Base-by-base conservation (phyloP, 1,140 invertebrate species). In the Ylistrum balloti region DNA sequence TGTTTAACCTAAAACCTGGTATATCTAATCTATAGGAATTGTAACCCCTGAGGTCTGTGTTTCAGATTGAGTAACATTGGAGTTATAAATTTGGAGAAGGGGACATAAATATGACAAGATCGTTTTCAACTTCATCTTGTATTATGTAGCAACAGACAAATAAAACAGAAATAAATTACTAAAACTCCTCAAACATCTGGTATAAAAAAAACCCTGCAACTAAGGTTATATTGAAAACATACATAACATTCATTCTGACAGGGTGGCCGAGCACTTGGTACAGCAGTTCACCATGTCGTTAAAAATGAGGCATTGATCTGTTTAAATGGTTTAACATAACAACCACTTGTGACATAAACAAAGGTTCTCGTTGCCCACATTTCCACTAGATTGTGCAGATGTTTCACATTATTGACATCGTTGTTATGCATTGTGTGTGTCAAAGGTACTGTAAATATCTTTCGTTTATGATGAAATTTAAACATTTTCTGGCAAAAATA, bases 321-420 rank as follows among this genome's bases (percentile, higher is more conserved):
- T 74, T 74, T 74, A 74, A n/a, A n/a, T 28, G n/a, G 56, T 74
- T 74, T 7, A 74, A 74, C 56, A 74, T n/a, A 74, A n/a, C 56
- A n/a, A 74, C 56, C 56, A 74, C 56, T 74, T 74, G 56, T 74
- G n/a, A 74, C 56, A 74, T 74, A 74, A 74, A 74, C 56, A 74
- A 74, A 74, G 56, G 56, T 28, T 74, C 56, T 74, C n/a, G 56
- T 74, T 74, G 56, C 56, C 56, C 56, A 74, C 41, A 17, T 45
- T 45, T 45, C 20, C 10, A 45, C 56, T 74, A n/a, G 22, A 74
- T 74, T 74, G n/a, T 74, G 56, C 56, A 74, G 56, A 74, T 74
- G 56, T 74, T 74, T 28, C 13, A 74, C 56, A 74, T 74, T 74
- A 74, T 74, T 74, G 22, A 74, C 56, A 74, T 74, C 56, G 56